Evolutionary conservation across 2,888 invertebrate genomes (phyloP).

Genomic region (Trilocha varians): DNA sequence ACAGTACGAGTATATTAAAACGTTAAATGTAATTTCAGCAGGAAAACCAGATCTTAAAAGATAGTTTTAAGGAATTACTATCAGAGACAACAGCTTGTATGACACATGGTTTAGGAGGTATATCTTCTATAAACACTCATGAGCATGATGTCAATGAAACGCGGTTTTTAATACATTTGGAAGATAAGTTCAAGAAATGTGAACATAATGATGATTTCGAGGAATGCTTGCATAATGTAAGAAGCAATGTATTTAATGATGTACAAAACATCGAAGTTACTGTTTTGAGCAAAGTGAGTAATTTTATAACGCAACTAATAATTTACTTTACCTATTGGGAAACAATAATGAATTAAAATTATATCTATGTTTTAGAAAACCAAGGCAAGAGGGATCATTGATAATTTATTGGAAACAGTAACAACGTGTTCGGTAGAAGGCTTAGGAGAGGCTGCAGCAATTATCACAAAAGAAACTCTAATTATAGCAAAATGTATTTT

Average conservation of each 20-base stretch:
- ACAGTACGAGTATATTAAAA: not conserved
- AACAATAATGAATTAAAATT: not conserved
- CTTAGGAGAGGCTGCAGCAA: slow-evolving; percentile 25
- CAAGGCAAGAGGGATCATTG: slow-evolving; percentile 22
- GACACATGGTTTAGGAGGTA: slow-evolving; percentile 18
- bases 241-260: slow-evolving; percentile 22
- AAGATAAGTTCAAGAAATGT: slow-evolving; percentile 26
- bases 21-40: slow-evolving; percentile 21
- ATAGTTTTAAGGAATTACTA: slow-evolving; percentile 21
- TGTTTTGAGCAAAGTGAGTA: slow-evolving; percentile 30
- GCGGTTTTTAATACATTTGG: slow-evolving; percentile 20
- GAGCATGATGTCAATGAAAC: slow-evolving; percentile 18
- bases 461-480: slow-evolving; percentile 23
- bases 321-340: too few relatives aligned
- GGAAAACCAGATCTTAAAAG: slow-evolving; percentile 22
- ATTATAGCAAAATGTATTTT: slow-evolving; percentile 27
- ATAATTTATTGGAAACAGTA: slow-evolving; percentile 26
- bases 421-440: slow-evolving; percentile 29
- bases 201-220: slow-evolving; percentile 19
- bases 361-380: slow-evolving; percentile 24
- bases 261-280: slow-evolving; percentile 21
- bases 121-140: slow-evolving; percentile 14
- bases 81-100: slow-evolving; percentile 25
- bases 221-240: slow-evolving; percentile 25
- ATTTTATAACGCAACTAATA: not conserved